Evolutionary conservation across 2,797 vertebrate genomes (phyloP), one percentile per base, ranked within the genome.

Genomic region (Leuciscus waleckii): DNA sequence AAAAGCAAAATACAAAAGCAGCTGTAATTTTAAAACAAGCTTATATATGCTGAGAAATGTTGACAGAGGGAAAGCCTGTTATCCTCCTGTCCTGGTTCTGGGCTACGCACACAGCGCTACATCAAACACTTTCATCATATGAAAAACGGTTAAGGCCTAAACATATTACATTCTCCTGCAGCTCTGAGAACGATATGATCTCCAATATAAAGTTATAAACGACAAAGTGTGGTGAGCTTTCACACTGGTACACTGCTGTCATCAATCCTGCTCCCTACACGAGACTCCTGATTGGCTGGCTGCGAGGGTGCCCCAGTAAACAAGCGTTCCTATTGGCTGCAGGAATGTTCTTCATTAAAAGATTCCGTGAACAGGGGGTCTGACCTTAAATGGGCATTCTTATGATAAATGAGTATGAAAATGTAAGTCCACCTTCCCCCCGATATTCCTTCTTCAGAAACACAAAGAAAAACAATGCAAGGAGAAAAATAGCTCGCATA

Each of bases 351-450:
- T 95, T 96, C 93, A 94, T 96, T 95, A 94, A 54, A 90, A 90
- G 87, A 87, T 91, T 86, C 86, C 87, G 88, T 84, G 91, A 91
- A 91, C 91, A 92, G 79, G 92, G 85, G 86, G 91, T 17, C 87
- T 94, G 93, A 93, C 92, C 94, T 93, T 92, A 86, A 85, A 90
- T 92, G 91, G 93, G 90, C 93, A 90, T 37, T 74, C 70, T 6
- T 54, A 88, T 96, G 95, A 96, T 95, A 93, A 95, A 97, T 95
- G 90, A 91, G 91, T 92, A 91, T 91, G 90, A 41, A 71, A 89
- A 84, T 54, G 32, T 49, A 43, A 35, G 63, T 17, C 8, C 58
- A 32, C 75, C 26, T 63, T 46, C 56, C 54, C 51, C 74, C 63
- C 11, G 17, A 56, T 81, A 70, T 69, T 69, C 29, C 14, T 46